Evolutionary conservation across 1,140 invertebrate genomes (phyloP), one percentile per base, ranked within the genome.

Genomic region (Drosophila fuyamai): DNA sequence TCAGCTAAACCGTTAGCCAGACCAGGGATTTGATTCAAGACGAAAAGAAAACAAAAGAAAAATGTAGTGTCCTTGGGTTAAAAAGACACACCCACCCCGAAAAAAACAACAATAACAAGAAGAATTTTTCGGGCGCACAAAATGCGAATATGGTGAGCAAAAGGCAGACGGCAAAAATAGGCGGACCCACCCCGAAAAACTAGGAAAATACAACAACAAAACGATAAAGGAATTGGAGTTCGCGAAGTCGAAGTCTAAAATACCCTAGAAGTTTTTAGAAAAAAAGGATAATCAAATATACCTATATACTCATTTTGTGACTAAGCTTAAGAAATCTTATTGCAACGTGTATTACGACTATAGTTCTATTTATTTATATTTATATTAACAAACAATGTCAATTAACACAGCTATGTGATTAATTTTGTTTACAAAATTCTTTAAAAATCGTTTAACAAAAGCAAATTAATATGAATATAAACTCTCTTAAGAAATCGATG

Each of bases 111-210:
- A 77, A 58, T n/a, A 61, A 51, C 41, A 60, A 41, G 38, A 41
- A 47, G 18, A 27, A 10, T 38, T 47, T 65, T 65, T 59, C 41
- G 56, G 63, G 63, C 58, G 63, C 59, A 65, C 62, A 70, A 76
- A 82, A 88, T 88, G 83, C 83, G 83, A 86, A 86, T 70, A 44
- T 48, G 51, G 40, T 27, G 32, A 18, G 46, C 72, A 79, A 88
- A 79, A 29, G 66, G 59, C 32, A 83, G 51, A 76, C 57, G 71
- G 56, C 55, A 60, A 74, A 62, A 88, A 66, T 51, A 46, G 62
- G 73, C 80, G 78, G 79, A 86, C 83, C 83, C 79, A 88, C 83
- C 83, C 83, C 78, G 71, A 82, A 84, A 82, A 53, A 70, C 35
- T 72, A 73, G 59, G 23, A 54, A 57, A 59, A 75, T 23, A 38